phyloP scores from a whole-genome alignment of 2,113 vertebrate genomes.

The Sorex araneus region DNA sequence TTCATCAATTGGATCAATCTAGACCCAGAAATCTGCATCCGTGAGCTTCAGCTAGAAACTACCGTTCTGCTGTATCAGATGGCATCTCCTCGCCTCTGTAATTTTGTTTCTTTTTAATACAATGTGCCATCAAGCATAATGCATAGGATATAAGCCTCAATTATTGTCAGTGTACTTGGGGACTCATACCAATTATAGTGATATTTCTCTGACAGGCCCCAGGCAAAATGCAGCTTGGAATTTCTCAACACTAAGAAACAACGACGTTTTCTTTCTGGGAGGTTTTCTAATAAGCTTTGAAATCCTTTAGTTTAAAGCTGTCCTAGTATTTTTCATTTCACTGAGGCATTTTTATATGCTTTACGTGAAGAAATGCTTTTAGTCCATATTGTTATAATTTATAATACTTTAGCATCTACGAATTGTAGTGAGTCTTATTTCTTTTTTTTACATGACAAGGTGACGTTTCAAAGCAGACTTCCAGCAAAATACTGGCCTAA shows the following conservation, averaged over 20 bases:
- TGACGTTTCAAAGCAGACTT: constrained; percentile 47
- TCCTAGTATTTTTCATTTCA: constrained; percentile 27
- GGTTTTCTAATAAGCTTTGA: constrained; percentile 71
- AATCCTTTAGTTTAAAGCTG: constrained; percentile 71
- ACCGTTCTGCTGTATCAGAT: constrained; percentile 45
- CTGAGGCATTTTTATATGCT: constrained; percentile 65
- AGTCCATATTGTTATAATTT: constrained; percentile 75
- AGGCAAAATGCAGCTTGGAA: constrained; percentile 75
- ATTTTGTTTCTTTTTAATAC: constrained; percentile 84
- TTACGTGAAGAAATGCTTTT: constrained; percentile 68
- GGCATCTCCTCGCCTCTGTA: constrained; percentile 73
- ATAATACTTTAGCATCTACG: constrained; percentile 74
- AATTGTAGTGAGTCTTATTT: constrained; percentile 74
- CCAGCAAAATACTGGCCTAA: constrained; percentile 42
- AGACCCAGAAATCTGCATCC: constrained; percentile 52
- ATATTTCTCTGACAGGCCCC: constrained; percentile 80
- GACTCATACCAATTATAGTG: constrained; percentile 84
- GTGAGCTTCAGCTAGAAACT: constrained; percentile 42
- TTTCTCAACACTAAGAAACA: constrained; percentile 74
- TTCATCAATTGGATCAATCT: neutral
- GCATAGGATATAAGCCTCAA: constrained; percentile 83
- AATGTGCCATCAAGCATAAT: constrained; percentile 78
- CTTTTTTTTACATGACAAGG: constrained; percentile 18
- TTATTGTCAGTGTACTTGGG: constrained; percentile 82
- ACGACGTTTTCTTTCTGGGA: constrained; percentile 76